Evolutionary conservation across 2,888 invertebrate species (phyloP).

Genomic region (Athalia circularis): DNA sequence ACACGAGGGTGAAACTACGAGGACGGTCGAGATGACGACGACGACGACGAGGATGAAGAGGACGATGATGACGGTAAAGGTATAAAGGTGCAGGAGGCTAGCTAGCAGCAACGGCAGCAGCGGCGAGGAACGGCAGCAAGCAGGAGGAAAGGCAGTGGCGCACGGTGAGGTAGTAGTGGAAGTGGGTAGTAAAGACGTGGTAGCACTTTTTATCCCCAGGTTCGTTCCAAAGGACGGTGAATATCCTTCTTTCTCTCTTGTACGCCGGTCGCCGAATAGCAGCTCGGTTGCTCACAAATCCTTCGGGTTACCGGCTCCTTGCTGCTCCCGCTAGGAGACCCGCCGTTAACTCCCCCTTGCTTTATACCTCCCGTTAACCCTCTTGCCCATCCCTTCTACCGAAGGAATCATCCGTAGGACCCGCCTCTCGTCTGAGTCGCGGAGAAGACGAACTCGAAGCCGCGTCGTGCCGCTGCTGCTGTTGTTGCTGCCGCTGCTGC

Average conservation of each 20-base stretch:
- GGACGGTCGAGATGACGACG: constrained; percentile 46
- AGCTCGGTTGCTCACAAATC: constrained; percentile 70
- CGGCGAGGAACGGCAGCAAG: not conserved
- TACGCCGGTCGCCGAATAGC: constrained; percentile 68
- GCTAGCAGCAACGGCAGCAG: constrained; percentile 17
- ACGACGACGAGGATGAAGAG: constrained; percentile 41
- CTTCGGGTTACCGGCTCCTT: constrained; percentile 70
- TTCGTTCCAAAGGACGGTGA: constrained; percentile 39
- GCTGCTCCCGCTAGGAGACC: constrained; percentile 62
- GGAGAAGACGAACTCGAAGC: not conserved
- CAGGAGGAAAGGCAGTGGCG: constrained; percentile 27
- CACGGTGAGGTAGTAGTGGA: constrained; percentile 41
- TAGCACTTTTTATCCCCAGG: constrained; percentile 64
- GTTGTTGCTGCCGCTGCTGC: no score
- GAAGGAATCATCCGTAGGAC: not conserved
- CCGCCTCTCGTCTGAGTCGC: constrained; percentile 40
- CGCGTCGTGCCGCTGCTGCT: no score
- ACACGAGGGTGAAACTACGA: constrained; percentile 48
- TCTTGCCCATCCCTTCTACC: constrained; percentile 38
- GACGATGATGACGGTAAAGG: constrained; percentile 26
- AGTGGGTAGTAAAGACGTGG: constrained; percentile 60
- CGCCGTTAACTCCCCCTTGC: constrained; percentile 42
- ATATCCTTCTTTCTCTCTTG: constrained; percentile 58
- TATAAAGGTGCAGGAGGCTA: not conserved
- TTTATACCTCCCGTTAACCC: constrained; percentile 46